Evolutionary conservation across 2,888 invertebrate genomes (phyloP), one percentile per base, ranked within the genome.

Genomic region (Agapetus fuscipes): DNA sequence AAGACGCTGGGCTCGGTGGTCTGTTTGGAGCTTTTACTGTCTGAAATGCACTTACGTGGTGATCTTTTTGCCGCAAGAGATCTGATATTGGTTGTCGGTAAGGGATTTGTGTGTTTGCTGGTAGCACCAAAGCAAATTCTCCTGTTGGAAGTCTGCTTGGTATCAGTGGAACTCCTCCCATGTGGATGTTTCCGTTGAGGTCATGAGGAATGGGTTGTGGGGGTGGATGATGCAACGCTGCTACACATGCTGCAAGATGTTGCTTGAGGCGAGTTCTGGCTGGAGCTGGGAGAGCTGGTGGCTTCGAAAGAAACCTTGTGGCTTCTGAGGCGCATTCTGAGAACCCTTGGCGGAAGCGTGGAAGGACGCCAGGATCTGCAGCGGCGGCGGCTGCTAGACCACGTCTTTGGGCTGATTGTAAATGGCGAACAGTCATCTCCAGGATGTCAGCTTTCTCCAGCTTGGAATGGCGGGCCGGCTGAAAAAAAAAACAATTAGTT

Each of bases 371-470:
- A 0, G 91, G 88, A 59, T 93, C 89, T 7, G 84, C 78, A 0
- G 86, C 81, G 49, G 85, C 83, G 15, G 88, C 83, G 49, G 83
- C 78, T 6, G 83, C 84, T 30, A 84, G 64, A 59, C 91, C 91
- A 58, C 90, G 89, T 9, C 88, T 75, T 56, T 94, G 93, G 11
- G 95, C 67, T 45, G 83, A 83, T 58, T 91, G 88, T 34, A 96
- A 70, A 59, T 94, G 91, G 57, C 89, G 87, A 31, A 95, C 94
- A 1, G 94, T 91, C 74, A 94, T 82, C 63, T 95, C 95, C 37
- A 95, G 67, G 51, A 95, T 94, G 61, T 95, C 95, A 1, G 95
- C 94, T 59, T 95, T 95, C 62, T 95, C 95, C 54, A 95, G 69
- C 60, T 95, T 95, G 3, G 90, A 89, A 65, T 94, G 93, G 41